Conservation (phyloP, 2,113 vertebrate genomes). For the Scomber scombrus region DNA sequence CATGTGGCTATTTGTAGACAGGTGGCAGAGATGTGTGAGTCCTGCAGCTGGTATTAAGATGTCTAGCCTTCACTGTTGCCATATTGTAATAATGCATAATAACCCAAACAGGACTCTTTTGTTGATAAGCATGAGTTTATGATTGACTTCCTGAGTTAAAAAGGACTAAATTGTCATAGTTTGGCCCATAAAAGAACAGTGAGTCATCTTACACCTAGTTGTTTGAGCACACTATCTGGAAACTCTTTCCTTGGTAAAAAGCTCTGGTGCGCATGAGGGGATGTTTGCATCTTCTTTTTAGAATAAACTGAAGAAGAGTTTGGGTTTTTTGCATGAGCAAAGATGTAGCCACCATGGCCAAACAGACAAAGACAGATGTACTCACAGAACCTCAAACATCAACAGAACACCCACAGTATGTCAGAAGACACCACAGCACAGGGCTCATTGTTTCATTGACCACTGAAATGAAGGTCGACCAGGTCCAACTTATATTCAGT, state of each 20-base stretch:
- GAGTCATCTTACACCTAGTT: background rate
- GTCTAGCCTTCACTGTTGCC: slow-evolving; percentile 45
- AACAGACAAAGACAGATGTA: background rate
- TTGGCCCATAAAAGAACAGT: background rate
- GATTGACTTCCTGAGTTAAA: slow-evolving; percentile 20
- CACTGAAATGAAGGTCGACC: background rate
- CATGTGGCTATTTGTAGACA: slow-evolving; percentile 49
- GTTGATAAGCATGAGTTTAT: slow-evolving; percentile 7
- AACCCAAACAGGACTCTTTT: slow-evolving; percentile 1
- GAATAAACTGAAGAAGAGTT: slow-evolving; percentile 4
- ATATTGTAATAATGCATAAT: slow-evolving; percentile 44
- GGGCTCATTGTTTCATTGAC: background rate
- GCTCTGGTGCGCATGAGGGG: background rate
- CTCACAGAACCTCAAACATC: background rate
- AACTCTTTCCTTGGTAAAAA: background rate
- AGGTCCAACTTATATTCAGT: background rate
- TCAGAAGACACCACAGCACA: background rate
- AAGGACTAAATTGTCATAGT: slow-evolving; percentile 5
- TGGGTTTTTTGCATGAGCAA: slow-evolving; percentile 9
- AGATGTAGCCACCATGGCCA: slow-evolving; percentile 5
- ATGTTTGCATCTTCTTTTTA: background rate
- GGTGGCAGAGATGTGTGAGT: slow-evolving; percentile 37
- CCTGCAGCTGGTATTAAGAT: slow-evolving; percentile 45
- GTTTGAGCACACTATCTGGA: slow-evolving; percentile 20
- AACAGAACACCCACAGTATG: background rate